Evolutionary conservation across 2,888 invertebrate genomes (phyloP).

Genomic region (Acronicta aceris): DNA sequence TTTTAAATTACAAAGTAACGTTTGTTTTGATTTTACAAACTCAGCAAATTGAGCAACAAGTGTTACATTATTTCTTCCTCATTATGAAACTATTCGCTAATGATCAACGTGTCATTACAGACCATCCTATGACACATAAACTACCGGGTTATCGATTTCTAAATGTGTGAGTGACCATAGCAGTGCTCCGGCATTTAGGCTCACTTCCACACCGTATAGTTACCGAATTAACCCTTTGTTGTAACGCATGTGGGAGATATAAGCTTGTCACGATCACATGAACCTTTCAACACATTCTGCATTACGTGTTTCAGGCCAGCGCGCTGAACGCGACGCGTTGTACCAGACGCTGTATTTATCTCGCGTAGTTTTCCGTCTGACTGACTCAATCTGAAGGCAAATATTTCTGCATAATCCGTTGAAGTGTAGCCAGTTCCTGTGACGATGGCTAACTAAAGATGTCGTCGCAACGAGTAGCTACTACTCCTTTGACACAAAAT

Average conservation of each 20-base stretch:
- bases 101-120: no score
- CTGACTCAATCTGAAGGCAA: neutral
- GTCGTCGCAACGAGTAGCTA: constrained; percentile 5
- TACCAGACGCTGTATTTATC: neutral
- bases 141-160: neutral
- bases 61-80: no score
- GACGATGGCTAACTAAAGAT: constrained; percentile 5
- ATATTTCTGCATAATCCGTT: constrained; percentile 3
- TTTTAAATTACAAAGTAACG: no score
- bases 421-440: constrained; percentile 8
- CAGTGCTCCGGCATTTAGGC: neutral
- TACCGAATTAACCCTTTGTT: constrained; percentile 8
- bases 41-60: no score
- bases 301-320: constrained; percentile 1
- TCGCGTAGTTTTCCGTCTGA: neutral
- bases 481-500: neutral
- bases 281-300: neutral
- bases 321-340: neutral
- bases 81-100: no score
- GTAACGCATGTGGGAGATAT: neutral
- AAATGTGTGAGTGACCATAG: neutral
- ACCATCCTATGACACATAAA: no score
- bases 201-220: neutral
- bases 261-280: neutral
- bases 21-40: no score